These are phyloP conservation scores for Ormyrus rosae DNA, from an alignment of 2,888 invertebrate genomes.

Conservation along the genomic window DNA sequence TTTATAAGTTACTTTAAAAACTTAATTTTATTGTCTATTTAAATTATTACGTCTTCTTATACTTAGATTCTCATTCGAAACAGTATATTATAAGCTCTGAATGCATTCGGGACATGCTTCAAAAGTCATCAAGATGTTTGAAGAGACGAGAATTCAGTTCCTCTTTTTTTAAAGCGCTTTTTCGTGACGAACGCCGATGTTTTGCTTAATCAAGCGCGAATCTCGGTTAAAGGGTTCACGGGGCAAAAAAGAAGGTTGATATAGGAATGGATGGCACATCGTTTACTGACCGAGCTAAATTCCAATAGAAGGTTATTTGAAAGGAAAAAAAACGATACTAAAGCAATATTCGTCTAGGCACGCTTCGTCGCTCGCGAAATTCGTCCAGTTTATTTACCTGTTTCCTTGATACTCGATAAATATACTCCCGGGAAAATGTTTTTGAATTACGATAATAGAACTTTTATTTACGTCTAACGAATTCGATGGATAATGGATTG, in stretches of 20 bases:
- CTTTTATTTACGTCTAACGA: no score
- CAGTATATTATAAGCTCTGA: no score
- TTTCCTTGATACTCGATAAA: conserved; percentile 14
- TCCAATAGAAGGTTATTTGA: conserved; percentile 30
- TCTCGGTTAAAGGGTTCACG: conserved; percentile 32
- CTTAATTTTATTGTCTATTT: no score
- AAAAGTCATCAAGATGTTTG: conserved; percentile 8
- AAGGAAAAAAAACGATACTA: neutral
- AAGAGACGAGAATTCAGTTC: no score
- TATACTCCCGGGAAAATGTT: no score
- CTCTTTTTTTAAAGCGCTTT: conserved; percentile 22
- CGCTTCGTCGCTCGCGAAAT: conserved; percentile 30
- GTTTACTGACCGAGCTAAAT: conserved; percentile 6
- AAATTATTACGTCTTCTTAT: no score
- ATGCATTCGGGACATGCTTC: no score
- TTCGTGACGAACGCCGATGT: conserved; percentile 9
- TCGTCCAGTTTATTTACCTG: conserved; percentile 31
- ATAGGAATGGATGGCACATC: neutral
- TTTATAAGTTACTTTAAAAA: no score
- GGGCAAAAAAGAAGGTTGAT: neutral
- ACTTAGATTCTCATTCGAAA: no score
- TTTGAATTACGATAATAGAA: no score
- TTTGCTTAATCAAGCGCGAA: conserved; percentile 51
- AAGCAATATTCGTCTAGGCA: conserved; percentile 34
- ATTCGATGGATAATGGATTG: no score